Evolutionary conservation across 1,140 invertebrate genomes (phyloP).

Genomic region (Cydia splendana): DNA sequence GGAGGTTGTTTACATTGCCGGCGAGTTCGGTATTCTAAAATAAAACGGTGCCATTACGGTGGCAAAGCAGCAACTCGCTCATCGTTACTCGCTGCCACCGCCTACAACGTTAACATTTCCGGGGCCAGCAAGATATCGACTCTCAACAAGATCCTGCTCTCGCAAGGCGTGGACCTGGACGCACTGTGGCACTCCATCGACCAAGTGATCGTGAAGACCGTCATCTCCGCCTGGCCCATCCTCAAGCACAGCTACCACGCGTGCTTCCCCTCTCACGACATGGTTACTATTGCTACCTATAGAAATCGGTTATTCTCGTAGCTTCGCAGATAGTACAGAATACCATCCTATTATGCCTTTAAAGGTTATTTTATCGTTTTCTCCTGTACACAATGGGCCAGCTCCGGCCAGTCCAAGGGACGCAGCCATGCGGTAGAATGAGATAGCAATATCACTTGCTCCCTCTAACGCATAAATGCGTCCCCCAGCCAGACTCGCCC

Average conservation of each 20-base stretch:
- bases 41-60: too few relatives aligned
- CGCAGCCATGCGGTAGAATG: too few relatives aligned
- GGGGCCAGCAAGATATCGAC: conserved; percentile 87
- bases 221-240: conserved; percentile 91
- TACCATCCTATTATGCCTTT: neutral
- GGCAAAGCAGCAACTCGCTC: too few relatives aligned
- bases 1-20: too few relatives aligned
- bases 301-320: neutral
- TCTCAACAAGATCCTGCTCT: conserved; percentile 86
- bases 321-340: conserved; percentile 1
- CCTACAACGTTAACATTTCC: conserved; percentile 38
- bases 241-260: conserved; percentile 93
- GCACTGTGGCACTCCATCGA: conserved; percentile 91
- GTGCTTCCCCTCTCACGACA: conserved; percentile 92
- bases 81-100: conserved; percentile 15
- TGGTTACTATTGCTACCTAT: conserved; percentile 62
- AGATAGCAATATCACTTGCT: too few relatives aligned
- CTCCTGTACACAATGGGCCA: too few relatives aligned
- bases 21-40: neutral
- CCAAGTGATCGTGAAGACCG: conserved; percentile 94
- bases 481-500: too few relatives aligned
- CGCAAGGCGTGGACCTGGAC: conserved; percentile 86
- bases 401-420: too few relatives aligned
- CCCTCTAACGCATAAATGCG: too few relatives aligned
- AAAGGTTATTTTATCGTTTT: neutral